phyloP scores from a whole-genome alignment of 2,888 invertebrate species.

The Cepaea hortensis region DNA sequence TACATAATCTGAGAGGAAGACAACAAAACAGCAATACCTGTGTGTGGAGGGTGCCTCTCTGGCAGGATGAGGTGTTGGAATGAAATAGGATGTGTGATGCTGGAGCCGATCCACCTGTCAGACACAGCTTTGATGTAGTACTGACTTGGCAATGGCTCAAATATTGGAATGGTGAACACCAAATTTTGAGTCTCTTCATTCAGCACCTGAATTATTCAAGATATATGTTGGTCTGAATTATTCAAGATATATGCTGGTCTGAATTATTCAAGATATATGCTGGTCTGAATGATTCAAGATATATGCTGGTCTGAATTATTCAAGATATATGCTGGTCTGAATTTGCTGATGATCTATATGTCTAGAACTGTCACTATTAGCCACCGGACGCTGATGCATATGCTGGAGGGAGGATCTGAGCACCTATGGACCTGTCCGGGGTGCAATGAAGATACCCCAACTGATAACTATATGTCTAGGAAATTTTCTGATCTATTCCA shows the following conservation, averaged over 20 bases:
- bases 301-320: neutral
- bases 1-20: too few relatives aligned
- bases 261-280: neutral
- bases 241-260: neutral
- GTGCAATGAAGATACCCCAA: too few relatives aligned
- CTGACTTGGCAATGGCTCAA: conserved; percentile 89
- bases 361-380: too few relatives aligned
- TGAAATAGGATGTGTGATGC: conserved; percentile 77
- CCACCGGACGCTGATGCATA: too few relatives aligned
- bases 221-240: neutral
- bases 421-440: too few relatives aligned
- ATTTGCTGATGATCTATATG: too few relatives aligned
- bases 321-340: neutral
- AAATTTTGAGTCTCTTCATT: conserved; percentile 87
- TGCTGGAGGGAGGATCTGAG: too few relatives aligned
- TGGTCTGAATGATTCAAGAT: neutral
- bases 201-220: conserved; percentile 79
- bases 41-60: conserved; percentile 92
- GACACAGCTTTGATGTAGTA: conserved; percentile 92
- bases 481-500: too few relatives aligned
- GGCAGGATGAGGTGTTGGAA: conserved; percentile 93
- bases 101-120: conserved; percentile 87
- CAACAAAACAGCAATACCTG: conserved; percentile 79
- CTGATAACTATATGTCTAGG: too few relatives aligned
- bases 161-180: conserved; percentile 95